Conservation (phyloP, 2,888 invertebrate species). For the Epiblema foenella region DNA sequence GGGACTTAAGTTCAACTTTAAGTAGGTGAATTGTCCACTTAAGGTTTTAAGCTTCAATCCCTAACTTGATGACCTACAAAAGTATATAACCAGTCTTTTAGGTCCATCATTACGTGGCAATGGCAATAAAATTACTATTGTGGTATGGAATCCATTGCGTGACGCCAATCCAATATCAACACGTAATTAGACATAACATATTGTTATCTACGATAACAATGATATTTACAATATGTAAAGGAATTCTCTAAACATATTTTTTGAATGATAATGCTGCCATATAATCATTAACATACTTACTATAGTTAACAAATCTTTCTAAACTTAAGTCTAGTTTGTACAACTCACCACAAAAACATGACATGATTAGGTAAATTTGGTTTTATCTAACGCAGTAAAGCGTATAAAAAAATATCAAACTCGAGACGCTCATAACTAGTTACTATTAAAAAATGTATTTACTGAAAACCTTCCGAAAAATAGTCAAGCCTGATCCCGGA, state of each 20-base stretch:
- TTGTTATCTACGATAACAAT: no score
- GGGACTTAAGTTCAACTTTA: not conserved
- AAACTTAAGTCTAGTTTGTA: slow-evolving; percentile 12
- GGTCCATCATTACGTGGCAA: not conserved
- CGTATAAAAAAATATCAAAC: not conserved
- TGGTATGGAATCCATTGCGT: no score
- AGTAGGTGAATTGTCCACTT: not conserved
- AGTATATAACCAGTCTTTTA: not conserved
- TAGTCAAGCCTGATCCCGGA: slow-evolving; percentile 3
- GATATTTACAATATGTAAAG: no score
- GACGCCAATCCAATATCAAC: no score
- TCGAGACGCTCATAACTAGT: not conserved
- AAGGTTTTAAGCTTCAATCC: not conserved
- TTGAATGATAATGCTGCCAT: not conserved
- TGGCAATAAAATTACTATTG: not conserved
- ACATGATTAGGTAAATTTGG: slow-evolving; percentile 14
- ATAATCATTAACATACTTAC: not conserved
- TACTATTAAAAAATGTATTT: not conserved
- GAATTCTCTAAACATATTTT: no score
- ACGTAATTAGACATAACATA: no score
- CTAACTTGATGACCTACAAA: not conserved
- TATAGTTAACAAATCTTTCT: not conserved
- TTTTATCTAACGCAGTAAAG: slow-evolving; percentile 1
- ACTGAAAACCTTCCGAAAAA: not conserved
- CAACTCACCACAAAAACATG: not conserved